phyloP scores from a whole-genome alignment of 2,113 vertebrate genomes.

The Rhodinocichla rosea region DNA sequence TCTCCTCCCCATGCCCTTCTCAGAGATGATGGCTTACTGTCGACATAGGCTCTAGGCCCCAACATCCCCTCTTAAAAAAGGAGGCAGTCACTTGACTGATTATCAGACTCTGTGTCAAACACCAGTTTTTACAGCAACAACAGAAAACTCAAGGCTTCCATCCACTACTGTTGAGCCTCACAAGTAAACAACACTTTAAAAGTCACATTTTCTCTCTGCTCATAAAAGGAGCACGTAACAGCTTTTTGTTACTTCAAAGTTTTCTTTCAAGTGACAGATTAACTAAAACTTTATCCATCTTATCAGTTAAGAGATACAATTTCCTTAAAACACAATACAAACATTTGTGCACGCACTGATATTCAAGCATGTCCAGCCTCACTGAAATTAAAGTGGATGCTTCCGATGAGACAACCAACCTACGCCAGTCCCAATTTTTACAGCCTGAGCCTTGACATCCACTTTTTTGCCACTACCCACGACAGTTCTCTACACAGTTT shows the following conservation, averaged over 20 bases:
- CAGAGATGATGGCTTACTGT: not conserved
- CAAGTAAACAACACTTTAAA: not conserved
- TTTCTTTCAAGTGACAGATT: not conserved
- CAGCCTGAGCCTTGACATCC: not conserved
- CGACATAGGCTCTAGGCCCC: not conserved
- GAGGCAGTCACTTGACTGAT: not conserved
- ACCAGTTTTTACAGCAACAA: not conserved
- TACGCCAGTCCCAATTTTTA: not conserved
- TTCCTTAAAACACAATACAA: not conserved
- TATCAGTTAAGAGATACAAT: not conserved
- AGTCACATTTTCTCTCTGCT: not conserved
- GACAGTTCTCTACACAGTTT: not conserved
- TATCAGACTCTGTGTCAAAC: not conserved
- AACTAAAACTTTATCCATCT: not conserved
- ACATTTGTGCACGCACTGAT: not conserved
- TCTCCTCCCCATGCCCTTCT: not conserved
- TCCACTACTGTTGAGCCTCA: not conserved
- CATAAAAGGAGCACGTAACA: not conserved
- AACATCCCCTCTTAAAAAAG: not conserved
- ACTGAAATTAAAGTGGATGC: not conserved
- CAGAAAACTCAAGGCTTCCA: not conserved
- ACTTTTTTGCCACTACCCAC: not conserved
- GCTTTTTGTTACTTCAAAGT: not conserved
- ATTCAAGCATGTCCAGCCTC: not conserved
- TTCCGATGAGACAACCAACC: not conserved